A percentile compares a stretch with the other conserved stretches of the same genome.
phyloP scores from a whole-genome alignment of 2,888 invertebrate genomes.

The Pyrrhosoma nymphula region DNA sequence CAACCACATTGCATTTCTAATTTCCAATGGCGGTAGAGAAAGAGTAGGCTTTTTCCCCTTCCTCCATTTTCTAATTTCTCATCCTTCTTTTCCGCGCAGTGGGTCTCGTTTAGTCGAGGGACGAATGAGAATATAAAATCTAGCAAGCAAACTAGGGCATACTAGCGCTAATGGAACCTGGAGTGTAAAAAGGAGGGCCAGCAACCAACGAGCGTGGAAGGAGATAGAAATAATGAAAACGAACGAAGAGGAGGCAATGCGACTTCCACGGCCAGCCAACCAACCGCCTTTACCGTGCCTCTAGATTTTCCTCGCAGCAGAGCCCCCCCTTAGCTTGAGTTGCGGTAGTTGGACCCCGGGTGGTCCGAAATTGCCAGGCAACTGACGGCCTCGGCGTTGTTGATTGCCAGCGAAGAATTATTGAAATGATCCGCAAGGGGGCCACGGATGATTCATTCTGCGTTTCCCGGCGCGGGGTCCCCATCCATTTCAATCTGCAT shows the following conservation, averaged over 20 bases:
- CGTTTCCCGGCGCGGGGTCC: neutral
- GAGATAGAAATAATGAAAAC: neutral
- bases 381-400: slow-evolving; percentile 59
- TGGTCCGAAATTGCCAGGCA: slow-evolving; percentile 62
- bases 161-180: neutral
- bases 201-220: neutral
- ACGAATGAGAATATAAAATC: neutral
- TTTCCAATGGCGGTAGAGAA: too few relatives aligned
- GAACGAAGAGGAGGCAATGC: neutral
- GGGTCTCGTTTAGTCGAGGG: neutral
- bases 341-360: slow-evolving; percentile 59
- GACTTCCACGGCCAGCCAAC: neutral
- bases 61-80: too few relatives aligned
- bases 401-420: slow-evolving; percentile 64
- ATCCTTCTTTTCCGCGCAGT: neutral
- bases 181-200: neutral
- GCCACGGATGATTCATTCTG: slow-evolving; percentile 43
- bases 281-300: slow-evolving; percentile 29
- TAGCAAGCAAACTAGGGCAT: neutral
- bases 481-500: slow-evolving; percentile 61
- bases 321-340: slow-evolving; percentile 21
- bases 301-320: neutral
- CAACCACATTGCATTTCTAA: too few relatives aligned
- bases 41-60: too few relatives aligned
- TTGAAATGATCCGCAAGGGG: slow-evolving; percentile 66